phyloP scores from a whole-genome alignment of 2,797 vertebrate species.

The Danio aesculapii region DNA sequence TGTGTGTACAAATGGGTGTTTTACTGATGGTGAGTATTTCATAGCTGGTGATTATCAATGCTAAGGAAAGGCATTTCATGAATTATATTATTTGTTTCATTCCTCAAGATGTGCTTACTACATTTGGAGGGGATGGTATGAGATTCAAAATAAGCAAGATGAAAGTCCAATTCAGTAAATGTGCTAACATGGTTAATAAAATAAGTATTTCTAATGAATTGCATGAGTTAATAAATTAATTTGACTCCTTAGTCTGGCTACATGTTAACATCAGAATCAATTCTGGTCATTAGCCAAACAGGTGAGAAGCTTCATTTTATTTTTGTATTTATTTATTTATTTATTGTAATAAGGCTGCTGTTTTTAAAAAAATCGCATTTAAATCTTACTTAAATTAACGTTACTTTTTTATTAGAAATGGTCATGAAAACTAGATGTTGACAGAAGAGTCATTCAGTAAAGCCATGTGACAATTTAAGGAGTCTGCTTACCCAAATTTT shows the following conservation, averaged over 20 bases:
- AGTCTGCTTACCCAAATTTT: not conserved
- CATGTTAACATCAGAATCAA: not conserved
- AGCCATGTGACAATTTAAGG: not conserved
- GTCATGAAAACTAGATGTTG: not conserved
- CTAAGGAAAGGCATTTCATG: conserved; percentile 2
- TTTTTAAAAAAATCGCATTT: not conserved
- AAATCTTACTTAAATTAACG: not conserved
- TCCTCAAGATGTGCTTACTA: not conserved
- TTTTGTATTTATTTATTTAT: not conserved
- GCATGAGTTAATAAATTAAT: not conserved
- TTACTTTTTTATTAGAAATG: not conserved
- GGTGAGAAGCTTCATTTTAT: not conserved
- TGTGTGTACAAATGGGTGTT: conserved; percentile 1
- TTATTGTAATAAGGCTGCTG: not conserved
- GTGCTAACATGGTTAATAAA: not conserved
- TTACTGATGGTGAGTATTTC: not conserved
- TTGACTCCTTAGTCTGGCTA: not conserved
- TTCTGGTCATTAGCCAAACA: not conserved
- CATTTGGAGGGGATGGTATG: not conserved
- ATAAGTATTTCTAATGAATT: not conserved
- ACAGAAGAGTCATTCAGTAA: not conserved
- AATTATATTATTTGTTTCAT: too few relatives aligned
- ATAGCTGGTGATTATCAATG: not conserved
- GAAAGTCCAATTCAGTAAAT: not conserved
- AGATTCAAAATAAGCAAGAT: not conserved